Evolutionary conservation across 2,113 vertebrate species (phyloP), one percentile per base, ranked within the genome.

Genomic region (Rana temporaria): DNA sequence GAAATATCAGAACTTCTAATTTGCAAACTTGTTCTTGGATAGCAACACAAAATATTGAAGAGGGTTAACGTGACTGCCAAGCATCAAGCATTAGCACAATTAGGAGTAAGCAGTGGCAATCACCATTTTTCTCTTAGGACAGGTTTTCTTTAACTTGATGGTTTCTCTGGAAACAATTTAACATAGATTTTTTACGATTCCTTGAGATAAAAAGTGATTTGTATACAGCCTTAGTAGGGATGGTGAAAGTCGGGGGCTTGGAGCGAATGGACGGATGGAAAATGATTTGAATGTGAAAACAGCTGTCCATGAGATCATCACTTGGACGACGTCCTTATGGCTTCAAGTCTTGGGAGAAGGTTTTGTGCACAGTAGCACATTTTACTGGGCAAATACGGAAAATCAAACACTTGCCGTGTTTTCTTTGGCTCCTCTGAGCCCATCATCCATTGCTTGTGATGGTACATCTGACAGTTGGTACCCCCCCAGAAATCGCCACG

Each of bases 331-430:
- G 78, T 91, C 91, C 92, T 86, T 57, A 78, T 87, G 88, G 89
- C 90, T 88, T 88, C 80, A 82, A 86, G 88, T 85, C 81, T 85
- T 86, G 86, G 82, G 84, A 81, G 85, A 88, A 74, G 67, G 88
- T 89, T 87, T 91, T 88, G 84, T 85, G 86, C 91, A 94, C 94
- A 91, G 94, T 93, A 94, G 94, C 93, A 42, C 42, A 79, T 87
- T 88, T 82, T 85, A 79, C 75, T 86, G 87, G 91, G 89, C 90
- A 93, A 88, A 71, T 22, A 69, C 91, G 90, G 89, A 89, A 90
- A 92, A 90, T 86, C 88, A 48, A 88, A 87, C 84, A 79, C 82
- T 57, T 18, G 66, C 60, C 69, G 57, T 93, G 89, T 93, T 94
- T 93, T 89, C 87, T 90, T 94, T 93, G 94, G 93, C 92, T 79